Percentiles rank a stretch among this genome's conserved stretches.
phyloP scores from a whole-genome alignment of 2,113 vertebrate genomes.

The Falcunculus frontatus region DNA sequence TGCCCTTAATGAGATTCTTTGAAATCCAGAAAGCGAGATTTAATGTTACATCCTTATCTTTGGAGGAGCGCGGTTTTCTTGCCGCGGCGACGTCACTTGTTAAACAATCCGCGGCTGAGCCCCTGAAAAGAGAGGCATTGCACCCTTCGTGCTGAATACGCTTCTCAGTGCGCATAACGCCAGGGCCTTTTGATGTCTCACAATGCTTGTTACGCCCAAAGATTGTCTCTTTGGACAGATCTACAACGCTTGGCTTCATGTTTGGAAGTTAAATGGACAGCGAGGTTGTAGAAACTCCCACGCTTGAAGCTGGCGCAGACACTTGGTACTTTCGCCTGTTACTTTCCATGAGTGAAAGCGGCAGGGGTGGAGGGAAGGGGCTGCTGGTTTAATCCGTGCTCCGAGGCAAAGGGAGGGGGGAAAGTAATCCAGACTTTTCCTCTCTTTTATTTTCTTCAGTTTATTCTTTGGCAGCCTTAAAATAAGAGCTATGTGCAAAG shows the following conservation, averaged over 20 bases:
- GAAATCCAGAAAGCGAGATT: slow-evolving; percentile 4
- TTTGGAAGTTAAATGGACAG: slow-evolving; percentile 75
- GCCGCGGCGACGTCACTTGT: slow-evolving; percentile 32
- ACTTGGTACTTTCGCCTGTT: not conserved
- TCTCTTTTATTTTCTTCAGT: slow-evolving; percentile 1
- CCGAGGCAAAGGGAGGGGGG: not conserved
- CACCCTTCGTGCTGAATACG: slow-evolving; percentile 71
- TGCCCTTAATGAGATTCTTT: slow-evolving; percentile 54
- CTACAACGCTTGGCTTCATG: slow-evolving; percentile 78
- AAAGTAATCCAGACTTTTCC: not conserved
- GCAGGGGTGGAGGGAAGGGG: not conserved
- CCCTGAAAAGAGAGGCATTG: slow-evolving; percentile 61
- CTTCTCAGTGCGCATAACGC: slow-evolving; percentile 62
- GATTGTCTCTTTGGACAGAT: slow-evolving; percentile 81
- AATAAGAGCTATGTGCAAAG: slow-evolving; percentile 30
- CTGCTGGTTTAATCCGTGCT: not conserved
- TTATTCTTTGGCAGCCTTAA: slow-evolving; percentile 38
- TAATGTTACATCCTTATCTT: slow-evolving; percentile 61
- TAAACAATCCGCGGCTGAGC: slow-evolving; percentile 62
- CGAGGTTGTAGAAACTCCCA: slow-evolving; percentile 74
- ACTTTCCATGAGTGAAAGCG: not conserved
- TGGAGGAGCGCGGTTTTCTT: slow-evolving; percentile 46
- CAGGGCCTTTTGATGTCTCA: slow-evolving; percentile 74
- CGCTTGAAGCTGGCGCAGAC: slow-evolving; percentile 51
- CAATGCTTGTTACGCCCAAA: slow-evolving; percentile 75